These are phyloP conservation scores for Zingel zingel DNA, from an alignment of 2,113 vertebrate species.

Conservation along the genomic window DNA sequence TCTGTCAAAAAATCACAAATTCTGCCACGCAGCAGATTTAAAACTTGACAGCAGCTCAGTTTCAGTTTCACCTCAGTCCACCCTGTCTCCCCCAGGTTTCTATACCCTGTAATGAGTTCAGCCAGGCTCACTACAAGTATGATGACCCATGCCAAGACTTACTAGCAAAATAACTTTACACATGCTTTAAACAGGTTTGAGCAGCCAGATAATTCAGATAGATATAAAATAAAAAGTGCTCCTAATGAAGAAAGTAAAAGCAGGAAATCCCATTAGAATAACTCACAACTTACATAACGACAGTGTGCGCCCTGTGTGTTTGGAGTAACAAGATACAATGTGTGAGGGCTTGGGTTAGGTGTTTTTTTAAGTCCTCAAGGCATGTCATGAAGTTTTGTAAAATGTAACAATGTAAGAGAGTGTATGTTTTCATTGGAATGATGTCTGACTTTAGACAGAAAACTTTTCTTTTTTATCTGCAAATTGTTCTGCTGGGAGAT, in stretches of 20 bases:
- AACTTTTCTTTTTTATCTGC: conserved; percentile 34
- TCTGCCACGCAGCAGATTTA: conserved; percentile 58
- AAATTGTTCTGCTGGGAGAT: conserved; percentile 7
- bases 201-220: conserved; percentile 6
- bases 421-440: background rate
- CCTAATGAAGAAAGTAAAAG: background rate
- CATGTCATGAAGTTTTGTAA: background rate
- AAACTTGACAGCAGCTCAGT: conserved; percentile 66
- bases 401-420: background rate
- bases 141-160: conserved; percentile 45
- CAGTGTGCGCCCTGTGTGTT: background rate
- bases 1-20: conserved; percentile 52
- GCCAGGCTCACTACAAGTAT: conserved; percentile 35
- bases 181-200: conserved; percentile 46
- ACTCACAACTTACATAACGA: background rate
- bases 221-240: background rate
- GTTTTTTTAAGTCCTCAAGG: background rate
- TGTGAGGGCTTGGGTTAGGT: background rate
- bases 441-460: conserved; percentile 2
- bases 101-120: conserved; percentile 59
- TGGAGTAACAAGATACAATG: background rate
- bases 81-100: conserved; percentile 57
- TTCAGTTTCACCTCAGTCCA: conserved; percentile 57
- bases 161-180: conserved; percentile 47
- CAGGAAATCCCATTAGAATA: background rate